A percentile compares a stretch with the other conserved stretches of the same genome.
Evolutionary conservation across 2,797 vertebrate species (phyloP).

Genomic region (Mycteria americana): DNA sequence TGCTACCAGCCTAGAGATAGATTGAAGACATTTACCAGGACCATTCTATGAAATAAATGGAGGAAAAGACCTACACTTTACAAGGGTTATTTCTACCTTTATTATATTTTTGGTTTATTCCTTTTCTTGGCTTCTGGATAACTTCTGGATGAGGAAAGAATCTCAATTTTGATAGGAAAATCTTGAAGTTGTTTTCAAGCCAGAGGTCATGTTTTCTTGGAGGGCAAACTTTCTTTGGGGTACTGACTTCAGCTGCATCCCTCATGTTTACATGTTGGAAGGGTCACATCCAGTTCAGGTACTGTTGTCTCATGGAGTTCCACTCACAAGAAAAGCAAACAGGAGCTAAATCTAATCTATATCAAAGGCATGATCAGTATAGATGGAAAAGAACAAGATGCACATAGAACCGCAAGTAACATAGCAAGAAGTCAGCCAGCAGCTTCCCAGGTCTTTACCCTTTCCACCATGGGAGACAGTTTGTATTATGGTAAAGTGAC

Average conservation of each 20-base stretch:
- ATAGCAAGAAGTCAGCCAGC: neutral
- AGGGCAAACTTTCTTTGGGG: neutral
- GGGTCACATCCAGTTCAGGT: neutral
- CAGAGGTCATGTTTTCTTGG: neutral
- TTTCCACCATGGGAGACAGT: neutral
- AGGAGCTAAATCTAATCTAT: neutral
- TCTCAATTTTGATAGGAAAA: neutral
- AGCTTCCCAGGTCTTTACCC: neutral
- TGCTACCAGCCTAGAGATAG: too few species aligned
- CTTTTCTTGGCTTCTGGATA: neutral
- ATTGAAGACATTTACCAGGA: accelerated
- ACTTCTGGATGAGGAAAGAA: neutral
- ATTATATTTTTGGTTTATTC: neutral
- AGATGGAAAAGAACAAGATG: neutral
- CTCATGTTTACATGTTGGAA: neutral
- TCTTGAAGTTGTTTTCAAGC: neutral
- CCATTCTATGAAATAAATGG: neutral
- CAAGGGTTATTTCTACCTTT: neutral
- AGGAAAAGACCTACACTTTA: neutral
- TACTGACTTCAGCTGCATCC: neutral
- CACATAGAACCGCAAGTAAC: neutral
- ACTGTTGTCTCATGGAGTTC: neutral
- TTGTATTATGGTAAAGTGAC: neutral
- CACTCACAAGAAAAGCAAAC: neutral
- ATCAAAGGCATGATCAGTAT: neutral